These are phyloP conservation scores for Monopterus albus DNA, from an alignment of 2,113 vertebrate species.

Conservation along the genomic window DNA sequence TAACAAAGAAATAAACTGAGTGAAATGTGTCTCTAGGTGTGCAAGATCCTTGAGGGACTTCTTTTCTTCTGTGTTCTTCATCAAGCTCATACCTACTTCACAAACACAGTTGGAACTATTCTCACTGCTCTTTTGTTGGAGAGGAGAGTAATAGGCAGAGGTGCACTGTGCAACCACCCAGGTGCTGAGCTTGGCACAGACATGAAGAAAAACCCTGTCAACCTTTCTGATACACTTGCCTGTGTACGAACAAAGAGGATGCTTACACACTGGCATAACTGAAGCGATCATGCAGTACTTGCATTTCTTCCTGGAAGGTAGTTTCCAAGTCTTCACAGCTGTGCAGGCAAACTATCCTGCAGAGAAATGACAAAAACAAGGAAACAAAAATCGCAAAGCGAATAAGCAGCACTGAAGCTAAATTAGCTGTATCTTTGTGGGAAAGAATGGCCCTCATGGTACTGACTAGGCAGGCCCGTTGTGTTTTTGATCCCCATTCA, in stretches of 20 bases:
- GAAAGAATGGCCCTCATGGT: slow-evolving; percentile 73
- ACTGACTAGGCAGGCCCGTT: slow-evolving; percentile 67
- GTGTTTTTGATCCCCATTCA: slow-evolving; percentile 65
- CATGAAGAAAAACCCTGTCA: slow-evolving; percentile 66
- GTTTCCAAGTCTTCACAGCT: slow-evolving; percentile 75
- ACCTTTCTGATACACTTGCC: slow-evolving; percentile 65
- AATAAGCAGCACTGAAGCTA: slow-evolving; percentile 66
- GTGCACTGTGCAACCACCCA: slow-evolving; percentile 70
- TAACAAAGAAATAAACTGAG: slow-evolving; percentile 53
- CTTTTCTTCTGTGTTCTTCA: slow-evolving; percentile 33
- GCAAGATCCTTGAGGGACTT: slow-evolving; percentile 43
- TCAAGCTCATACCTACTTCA: slow-evolving; percentile 51
- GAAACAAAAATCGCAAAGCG: slow-evolving; percentile 71
- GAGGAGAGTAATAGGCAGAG: slow-evolving; percentile 47
- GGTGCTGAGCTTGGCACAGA: slow-evolving; percentile 71
- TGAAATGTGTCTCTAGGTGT: slow-evolving; percentile 54
- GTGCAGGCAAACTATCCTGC: slow-evolving; percentile 66
- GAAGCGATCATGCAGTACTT: slow-evolving; percentile 72
- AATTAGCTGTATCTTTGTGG: slow-evolving; percentile 78
- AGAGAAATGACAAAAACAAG: slow-evolving; percentile 67
- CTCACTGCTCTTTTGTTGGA: slow-evolving; percentile 60
- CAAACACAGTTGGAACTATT: slow-evolving; percentile 61
- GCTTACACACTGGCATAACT: slow-evolving; percentile 68
- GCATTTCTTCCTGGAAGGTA: slow-evolving; percentile 65
- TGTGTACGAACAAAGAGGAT: slow-evolving; percentile 68